Conservation (phyloP, 1,140 invertebrate genomes). For the Aphis gossypii region DNA sequence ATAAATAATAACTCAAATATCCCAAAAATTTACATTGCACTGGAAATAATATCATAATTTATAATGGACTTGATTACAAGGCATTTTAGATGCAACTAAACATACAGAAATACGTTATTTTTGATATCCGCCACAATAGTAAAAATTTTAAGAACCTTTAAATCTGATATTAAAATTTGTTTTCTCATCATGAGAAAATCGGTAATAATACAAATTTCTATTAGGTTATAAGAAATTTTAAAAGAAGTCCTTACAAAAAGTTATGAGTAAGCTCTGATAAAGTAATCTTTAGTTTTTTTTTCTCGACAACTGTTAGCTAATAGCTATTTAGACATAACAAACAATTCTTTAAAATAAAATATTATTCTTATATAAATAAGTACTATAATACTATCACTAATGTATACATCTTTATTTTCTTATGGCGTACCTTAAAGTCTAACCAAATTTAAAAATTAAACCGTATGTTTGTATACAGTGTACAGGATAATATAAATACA, state of each 20-base stretch:
- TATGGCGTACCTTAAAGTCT: not conserved
- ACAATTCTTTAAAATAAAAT: not conserved
- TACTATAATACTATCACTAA: too few species aligned
- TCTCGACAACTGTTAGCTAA: not conserved
- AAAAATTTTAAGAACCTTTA: not conserved
- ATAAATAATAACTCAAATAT: too few species aligned
- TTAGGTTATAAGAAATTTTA: too few species aligned
- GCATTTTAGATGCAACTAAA: not conserved
- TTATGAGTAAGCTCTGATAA: not conserved
- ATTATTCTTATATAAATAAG: not conserved
- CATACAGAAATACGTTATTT: not conserved
- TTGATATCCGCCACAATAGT: rapidly evolving
- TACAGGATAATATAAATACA: not conserved
- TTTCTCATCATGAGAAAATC: not conserved
- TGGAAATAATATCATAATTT: too few species aligned
- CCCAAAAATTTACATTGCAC: too few species aligned
- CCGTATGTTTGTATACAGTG: not conserved
- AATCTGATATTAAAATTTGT: not conserved
- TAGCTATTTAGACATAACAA: not conserved
- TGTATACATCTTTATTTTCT: not conserved
- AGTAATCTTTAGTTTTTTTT: not conserved
- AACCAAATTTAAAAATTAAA: not conserved
- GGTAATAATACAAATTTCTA: too few species aligned
- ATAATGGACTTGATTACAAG: not conserved
- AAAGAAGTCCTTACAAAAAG: too few species aligned